These are phyloP conservation scores for Corythornis vintsioides DNA, from an alignment of 2,113 vertebrate species.

Conservation along the genomic window DNA sequence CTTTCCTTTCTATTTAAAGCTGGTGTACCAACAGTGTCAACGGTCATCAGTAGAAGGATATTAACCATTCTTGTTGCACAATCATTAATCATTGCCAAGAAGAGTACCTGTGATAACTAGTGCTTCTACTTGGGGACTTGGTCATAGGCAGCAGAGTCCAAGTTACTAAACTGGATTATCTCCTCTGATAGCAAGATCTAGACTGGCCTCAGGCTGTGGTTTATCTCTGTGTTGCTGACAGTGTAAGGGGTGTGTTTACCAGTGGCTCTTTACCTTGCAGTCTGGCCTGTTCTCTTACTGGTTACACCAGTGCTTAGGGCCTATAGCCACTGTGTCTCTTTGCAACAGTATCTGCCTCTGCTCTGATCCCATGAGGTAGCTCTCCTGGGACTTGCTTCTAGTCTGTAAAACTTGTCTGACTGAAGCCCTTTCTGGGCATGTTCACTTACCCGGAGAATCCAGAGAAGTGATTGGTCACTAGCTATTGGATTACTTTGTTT, in stretches of 20 bases:
- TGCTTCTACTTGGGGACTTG: not conserved
- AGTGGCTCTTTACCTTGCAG: not conserved
- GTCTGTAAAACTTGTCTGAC: not conserved
- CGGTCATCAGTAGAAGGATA: not conserved
- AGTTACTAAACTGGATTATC: not conserved
- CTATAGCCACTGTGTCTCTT: not conserved
- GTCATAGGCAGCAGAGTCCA: not conserved
- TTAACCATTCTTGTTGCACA: not conserved
- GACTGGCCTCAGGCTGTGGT: not conserved
- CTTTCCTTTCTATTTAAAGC: not conserved
- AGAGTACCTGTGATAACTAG: not conserved
- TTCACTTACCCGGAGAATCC: not conserved
- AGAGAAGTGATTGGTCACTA: not conserved
- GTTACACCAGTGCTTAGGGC: not conserved
- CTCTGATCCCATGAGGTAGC: rapidly evolving
- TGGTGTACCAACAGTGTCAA: not conserved
- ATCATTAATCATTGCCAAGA: not conserved
- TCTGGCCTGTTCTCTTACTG: not conserved
- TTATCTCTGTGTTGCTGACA: not conserved
- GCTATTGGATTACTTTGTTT: not conserved
- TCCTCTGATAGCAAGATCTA: not conserved
- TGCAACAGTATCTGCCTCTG: not conserved
- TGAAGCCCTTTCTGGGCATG: not conserved
- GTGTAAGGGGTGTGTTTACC: not conserved
- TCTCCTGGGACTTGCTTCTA: not conserved